phyloP scores from a whole-genome alignment of 2,797 vertebrate species.

The Eulemur rubriventer region DNA sequence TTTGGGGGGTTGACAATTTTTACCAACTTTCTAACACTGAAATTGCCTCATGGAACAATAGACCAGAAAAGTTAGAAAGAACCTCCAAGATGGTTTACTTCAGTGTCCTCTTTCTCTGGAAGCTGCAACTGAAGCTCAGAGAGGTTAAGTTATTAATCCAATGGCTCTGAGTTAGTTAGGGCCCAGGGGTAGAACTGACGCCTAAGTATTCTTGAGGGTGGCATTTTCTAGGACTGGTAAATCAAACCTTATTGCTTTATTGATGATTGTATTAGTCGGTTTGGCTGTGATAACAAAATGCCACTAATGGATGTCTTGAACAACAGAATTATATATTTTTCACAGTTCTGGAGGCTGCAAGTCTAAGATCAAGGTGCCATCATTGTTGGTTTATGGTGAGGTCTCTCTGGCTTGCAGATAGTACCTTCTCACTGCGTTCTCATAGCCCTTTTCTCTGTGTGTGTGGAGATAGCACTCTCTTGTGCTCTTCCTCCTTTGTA shows the following conservation, averaged over 20 bases:
- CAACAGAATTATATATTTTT: background rate
- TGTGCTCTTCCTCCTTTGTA: background rate
- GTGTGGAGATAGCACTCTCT: background rate
- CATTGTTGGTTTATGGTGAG: background rate
- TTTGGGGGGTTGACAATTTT: background rate
- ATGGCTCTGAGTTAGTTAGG: background rate
- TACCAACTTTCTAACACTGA: background rate
- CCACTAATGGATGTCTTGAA: background rate
- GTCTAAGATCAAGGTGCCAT: background rate
- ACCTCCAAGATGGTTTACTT: background rate
- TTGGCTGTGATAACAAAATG: background rate
- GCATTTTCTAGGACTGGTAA: background rate
- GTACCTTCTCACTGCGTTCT: background rate
- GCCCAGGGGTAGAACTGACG: background rate
- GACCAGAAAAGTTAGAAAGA: background rate
- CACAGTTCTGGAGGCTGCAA: background rate
- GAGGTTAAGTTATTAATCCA: background rate
- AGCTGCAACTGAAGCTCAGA: background rate
- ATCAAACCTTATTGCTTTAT: background rate
- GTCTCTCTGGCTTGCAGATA: background rate
- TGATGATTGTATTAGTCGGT: background rate
- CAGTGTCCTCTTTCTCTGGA: background rate
- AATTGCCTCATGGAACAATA: background rate
- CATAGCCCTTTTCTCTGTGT: background rate
- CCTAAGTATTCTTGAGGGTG: background rate